phyloP scores from a whole-genome alignment of 2,113 vertebrate species.

The Casuarius casuarius region DNA sequence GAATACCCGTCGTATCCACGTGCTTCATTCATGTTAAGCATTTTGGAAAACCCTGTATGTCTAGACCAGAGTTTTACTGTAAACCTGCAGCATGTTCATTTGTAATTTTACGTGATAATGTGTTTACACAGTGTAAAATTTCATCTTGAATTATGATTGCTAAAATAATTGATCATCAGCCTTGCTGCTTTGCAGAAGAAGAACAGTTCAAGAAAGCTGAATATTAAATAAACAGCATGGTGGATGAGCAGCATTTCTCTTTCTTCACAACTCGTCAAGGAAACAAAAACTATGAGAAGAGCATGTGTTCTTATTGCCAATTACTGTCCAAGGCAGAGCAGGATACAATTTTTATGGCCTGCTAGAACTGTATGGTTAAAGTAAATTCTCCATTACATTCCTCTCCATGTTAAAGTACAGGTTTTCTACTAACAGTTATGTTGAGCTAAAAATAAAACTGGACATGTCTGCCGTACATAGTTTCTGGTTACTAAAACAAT shows the following conservation, averaged over 20 bases:
- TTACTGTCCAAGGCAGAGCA: conserved; percentile 55
- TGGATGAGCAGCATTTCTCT: conserved; percentile 5
- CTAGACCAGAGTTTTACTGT: conserved; percentile 18
- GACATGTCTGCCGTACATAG: conserved; percentile 20
- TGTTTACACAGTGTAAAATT: conserved; percentile 64
- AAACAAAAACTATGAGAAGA: conserved; percentile 38
- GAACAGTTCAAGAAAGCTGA: conserved; percentile 6
- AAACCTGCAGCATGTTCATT: not conserved
- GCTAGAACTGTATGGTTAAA: conserved; percentile 34
- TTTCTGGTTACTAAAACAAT: conserved; percentile 32
- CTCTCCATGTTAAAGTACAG: conserved; percentile 9
- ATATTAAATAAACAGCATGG: conserved; percentile 38
- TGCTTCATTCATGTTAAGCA: not conserved
- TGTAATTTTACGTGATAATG: conserved; percentile 45
- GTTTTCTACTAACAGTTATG: not conserved
- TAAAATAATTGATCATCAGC: conserved; percentile 61
- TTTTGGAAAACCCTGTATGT: not conserved
- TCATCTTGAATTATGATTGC: conserved; percentile 41
- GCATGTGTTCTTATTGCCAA: conserved; percentile 15
- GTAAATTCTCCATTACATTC: conserved; percentile 37
- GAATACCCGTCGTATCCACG: not conserved
- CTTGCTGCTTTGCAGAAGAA: conserved; percentile 37
- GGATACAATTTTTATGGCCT: conserved; percentile 43
- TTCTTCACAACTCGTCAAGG: conserved; percentile 22
- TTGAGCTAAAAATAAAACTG: conserved; percentile 50